Evolutionary conservation across 2,888 invertebrate species (phyloP).

Genomic region (Meiosimyza decipiens): DNA sequence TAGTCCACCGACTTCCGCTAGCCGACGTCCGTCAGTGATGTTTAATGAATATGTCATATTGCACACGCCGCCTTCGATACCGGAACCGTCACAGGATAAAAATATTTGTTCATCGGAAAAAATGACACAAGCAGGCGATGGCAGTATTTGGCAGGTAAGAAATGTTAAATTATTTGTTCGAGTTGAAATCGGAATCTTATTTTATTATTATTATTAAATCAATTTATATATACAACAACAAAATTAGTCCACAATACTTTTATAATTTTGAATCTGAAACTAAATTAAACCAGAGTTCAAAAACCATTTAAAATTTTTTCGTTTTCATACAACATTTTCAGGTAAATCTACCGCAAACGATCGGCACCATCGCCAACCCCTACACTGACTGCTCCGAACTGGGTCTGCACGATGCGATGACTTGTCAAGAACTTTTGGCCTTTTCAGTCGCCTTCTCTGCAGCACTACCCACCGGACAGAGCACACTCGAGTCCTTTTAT

Average conservation of each 20-base stretch:
- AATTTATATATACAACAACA: not conserved
- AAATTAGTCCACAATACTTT: not conserved
- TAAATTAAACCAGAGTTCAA: too few species aligned
- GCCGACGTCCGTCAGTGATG: conserved; percentile 87
- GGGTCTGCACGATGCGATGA: conserved; percentile 67
- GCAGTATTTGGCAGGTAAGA: conserved; percentile 75
- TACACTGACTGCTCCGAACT: conserved; percentile 71
- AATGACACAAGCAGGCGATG: conserved; percentile 87
- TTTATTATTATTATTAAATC: not conserved
- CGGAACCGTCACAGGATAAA: conserved; percentile 63
- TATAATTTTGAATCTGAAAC: not conserved
- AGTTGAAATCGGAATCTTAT: conserved; percentile 1
- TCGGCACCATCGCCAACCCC: conserved; percentile 65
- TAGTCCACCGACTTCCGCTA: conserved; percentile 77
- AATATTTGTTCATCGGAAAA: conserved; percentile 86
- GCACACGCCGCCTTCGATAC: conserved; percentile 70
- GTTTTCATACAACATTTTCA: conserved; percentile 38
- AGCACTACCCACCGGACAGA: conserved; percentile 87
- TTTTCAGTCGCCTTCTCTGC: conserved; percentile 92
- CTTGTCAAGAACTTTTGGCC: conserved; percentile 90
- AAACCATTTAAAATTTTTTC: too few species aligned
- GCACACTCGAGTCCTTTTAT: conserved; percentile 84
- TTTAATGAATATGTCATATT: conserved; percentile 87
- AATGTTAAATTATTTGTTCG: conserved; percentile 26
- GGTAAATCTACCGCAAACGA: conserved; percentile 68